These are phyloP conservation scores for Dioctria linearis DNA, from an alignment of 2,888 invertebrate genomes.

Conservation along the genomic window DNA sequence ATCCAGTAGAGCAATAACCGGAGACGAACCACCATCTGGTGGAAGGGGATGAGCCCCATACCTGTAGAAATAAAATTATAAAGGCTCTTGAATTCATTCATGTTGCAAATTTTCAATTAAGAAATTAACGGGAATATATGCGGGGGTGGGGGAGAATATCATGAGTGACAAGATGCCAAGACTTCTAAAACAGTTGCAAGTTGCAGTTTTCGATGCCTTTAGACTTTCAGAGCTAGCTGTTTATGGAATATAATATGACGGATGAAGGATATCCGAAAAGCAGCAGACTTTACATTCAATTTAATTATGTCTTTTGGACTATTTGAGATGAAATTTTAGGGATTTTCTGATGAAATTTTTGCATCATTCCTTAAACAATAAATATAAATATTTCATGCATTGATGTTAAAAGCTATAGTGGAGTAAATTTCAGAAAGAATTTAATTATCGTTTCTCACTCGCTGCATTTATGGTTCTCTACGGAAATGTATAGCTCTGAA, in stretches of 20 bases:
- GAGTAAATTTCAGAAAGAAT: neutral
- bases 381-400: neutral
- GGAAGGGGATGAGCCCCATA: constrained; percentile 78
- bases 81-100: neutral
- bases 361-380: neutral
- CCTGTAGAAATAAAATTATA: constrained; percentile 65
- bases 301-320: too few relatives aligned
- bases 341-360: too few relatives aligned
- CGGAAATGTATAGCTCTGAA: neutral
- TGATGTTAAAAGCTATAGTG: neutral
- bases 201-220: too few relatives aligned
- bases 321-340: too few relatives aligned
- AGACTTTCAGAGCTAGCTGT: too few relatives aligned
- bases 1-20: constrained; percentile 78
- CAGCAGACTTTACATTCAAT: too few relatives aligned
- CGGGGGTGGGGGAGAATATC: neutral
- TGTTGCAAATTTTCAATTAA: neutral
- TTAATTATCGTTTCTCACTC: neutral
- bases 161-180: neutral
- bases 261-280: too few relatives aligned
- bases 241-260: too few relatives aligned
- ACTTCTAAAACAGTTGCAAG: neutral
- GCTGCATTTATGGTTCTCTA: neutral
- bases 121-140: neutral
- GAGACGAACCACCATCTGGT: constrained; percentile 75